Evolutionary conservation across 1,140 invertebrate genomes (phyloP).

Genomic region (Neodiprion lecontei): DNA sequence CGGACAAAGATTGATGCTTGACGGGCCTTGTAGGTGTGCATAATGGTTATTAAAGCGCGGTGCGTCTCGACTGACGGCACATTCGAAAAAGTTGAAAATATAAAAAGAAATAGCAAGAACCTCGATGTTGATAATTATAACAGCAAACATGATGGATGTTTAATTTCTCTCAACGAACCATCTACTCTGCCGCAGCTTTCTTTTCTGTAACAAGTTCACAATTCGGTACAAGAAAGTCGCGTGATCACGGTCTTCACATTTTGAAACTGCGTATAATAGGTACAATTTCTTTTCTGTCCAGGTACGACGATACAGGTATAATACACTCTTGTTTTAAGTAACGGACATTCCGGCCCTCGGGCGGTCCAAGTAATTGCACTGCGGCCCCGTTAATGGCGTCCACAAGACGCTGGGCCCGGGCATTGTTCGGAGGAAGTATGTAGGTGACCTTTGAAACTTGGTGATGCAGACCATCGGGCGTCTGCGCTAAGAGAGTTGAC

Average conservation of each 20-base stretch:
- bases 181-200: background rate
- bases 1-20: too few relatives aligned
- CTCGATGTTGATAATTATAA: too few relatives aligned
- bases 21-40: too few relatives aligned
- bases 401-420: background rate
- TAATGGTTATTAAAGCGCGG: too few relatives aligned
- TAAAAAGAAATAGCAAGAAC: too few relatives aligned
- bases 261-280: background rate
- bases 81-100: too few relatives aligned
- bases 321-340: background rate
- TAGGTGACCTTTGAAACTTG: too few relatives aligned
- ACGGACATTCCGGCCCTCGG: background rate
- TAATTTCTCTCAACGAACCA: too few relatives aligned
- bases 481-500: background rate
- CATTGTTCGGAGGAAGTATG: background rate
- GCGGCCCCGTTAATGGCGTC: background rate
- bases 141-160: too few relatives aligned
- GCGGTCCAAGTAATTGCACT: background rate
- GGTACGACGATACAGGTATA: background rate
- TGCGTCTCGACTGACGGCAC: too few relatives aligned
- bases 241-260: background rate
- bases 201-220: background rate
- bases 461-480: too few relatives aligned
- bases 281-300: background rate
- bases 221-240: background rate